Base-by-base conservation (phyloP, 2,888 invertebrate genomes). In the Trichacis sp. region DNA sequence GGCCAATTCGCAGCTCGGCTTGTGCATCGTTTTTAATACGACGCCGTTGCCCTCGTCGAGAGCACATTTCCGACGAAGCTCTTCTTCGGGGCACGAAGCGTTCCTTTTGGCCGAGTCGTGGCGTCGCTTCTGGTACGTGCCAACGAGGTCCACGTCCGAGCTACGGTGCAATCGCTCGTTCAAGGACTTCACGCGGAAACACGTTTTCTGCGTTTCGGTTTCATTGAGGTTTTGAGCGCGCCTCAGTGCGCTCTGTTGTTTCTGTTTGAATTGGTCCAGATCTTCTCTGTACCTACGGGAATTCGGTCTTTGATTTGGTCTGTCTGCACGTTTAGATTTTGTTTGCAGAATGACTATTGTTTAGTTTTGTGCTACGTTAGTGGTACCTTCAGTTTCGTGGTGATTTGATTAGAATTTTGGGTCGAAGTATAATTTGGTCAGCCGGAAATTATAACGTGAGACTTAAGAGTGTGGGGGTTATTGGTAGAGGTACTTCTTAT, bases 1-100 rank as follows among this genome's bases (percentile, higher is more conserved):
- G 60, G 80, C 58, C 8, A 82, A 60, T 47, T 81, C 77, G 58
- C 82, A 81, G 59, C 82, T 75, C 1, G 81, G 80, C 43, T 83
- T 83, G 69, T 82, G 84, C 6, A 74, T 68, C 30, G 78, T 69
- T 64, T 77, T 79, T 57, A 73, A 65, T 29, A 80, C 52, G 9
- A 79, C 49, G 45, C 79, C 75, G 53, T 75, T 75, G 54, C 73
- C 68, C 15, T 49, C 52, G 50, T 68, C 64, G 24, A 66, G 17
- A n/a, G 65, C 12, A 33, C 66, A 66, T 48, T 55, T 62, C 45
- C 63, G 63, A 12, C 63, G 60, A 60, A 63, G 59, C 19, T 63
- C 63, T 24, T 60, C 70, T 38, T 68, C 67, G 12, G 72, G 69
- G 15, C 71, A 69, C 8, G 70, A 72, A 14, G 70, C 70, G 51